A percentile compares a stretch with the other conserved stretches of the same genome.
phyloP scores from a whole-genome alignment of 2,888 invertebrate species.

The Tetanocera ferruginea region DNA sequence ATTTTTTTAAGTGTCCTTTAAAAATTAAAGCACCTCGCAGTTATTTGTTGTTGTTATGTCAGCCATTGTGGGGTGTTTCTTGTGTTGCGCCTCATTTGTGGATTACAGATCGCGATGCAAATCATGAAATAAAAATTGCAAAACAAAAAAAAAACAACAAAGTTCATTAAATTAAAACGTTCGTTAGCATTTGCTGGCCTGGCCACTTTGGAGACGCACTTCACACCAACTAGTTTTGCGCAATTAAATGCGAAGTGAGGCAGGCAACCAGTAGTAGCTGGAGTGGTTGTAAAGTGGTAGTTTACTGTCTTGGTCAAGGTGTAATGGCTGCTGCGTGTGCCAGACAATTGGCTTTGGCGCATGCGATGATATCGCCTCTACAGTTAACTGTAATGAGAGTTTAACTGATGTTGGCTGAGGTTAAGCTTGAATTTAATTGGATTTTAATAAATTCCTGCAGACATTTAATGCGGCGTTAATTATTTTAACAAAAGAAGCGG shows the following conservation, averaged over 20 bases:
- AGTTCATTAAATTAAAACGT: conserved; percentile 62
- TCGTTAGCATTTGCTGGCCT: conserved; percentile 32
- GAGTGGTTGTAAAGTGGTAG: neutral
- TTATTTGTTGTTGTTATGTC: neutral
- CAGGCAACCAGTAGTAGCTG: neutral
- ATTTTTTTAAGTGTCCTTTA: no score
- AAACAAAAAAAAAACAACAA: conserved; percentile 55
- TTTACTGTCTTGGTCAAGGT: neutral
- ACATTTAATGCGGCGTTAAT: no score
- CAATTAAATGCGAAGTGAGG: neutral
- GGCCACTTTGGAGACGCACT: neutral
- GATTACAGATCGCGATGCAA: conserved; percentile 30
- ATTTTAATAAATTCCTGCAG: conserved; percentile 3
- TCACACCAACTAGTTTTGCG: neutral
- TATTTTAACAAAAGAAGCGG: no score
- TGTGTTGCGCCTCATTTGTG: conserved; percentile 25
- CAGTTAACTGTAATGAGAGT: conserved; percentile 54
- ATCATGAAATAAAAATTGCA: conserved; percentile 12
- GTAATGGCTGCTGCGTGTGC: no score
- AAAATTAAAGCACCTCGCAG: no score
- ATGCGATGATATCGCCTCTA: conserved; percentile 37
- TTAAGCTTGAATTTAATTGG: conserved; percentile 4
- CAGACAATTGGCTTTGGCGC: neutral
- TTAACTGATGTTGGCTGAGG: conserved; percentile 46
- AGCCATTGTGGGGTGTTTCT: conserved; percentile 5